Percentiles rank a stretch among this genome's conserved stretches.
These are phyloP conservation scores for Acronicta aceris DNA, from an alignment of 2,888 invertebrate genomes.

Conservation along the genomic window DNA sequence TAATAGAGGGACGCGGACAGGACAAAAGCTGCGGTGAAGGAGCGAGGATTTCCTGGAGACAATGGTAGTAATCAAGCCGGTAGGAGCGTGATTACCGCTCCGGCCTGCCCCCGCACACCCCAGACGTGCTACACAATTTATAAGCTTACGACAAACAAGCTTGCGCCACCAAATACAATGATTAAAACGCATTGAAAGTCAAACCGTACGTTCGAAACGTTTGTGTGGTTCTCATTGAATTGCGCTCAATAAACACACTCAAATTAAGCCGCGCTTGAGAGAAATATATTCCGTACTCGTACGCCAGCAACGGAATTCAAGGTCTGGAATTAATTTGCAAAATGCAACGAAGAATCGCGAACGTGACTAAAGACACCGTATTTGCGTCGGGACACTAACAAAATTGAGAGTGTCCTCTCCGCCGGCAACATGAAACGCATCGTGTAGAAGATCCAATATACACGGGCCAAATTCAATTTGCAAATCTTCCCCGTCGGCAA, in stretches of 20 bases:
- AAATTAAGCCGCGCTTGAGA: slow-evolving; percentile 42
- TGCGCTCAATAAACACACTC: slow-evolving; percentile 48
- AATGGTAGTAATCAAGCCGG: slow-evolving; percentile 80
- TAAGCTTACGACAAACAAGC: slow-evolving; percentile 73
- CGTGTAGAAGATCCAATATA: slow-evolving; percentile 59
- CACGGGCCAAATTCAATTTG: slow-evolving; percentile 72
- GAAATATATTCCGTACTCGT: slow-evolving; percentile 50
- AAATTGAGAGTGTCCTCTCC: slow-evolving; percentile 48
- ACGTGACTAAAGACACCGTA: slow-evolving; percentile 50
- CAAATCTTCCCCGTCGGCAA: slow-evolving; percentile 70
- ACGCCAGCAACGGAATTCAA: slow-evolving; percentile 45
- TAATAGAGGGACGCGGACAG: slow-evolving; percentile 61
- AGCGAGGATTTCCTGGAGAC: slow-evolving; percentile 78
- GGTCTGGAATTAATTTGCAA: slow-evolving; percentile 56
- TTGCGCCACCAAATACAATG: slow-evolving; percentile 45
- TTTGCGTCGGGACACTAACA: slow-evolving; percentile 45
- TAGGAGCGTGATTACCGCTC: slow-evolving; percentile 69
- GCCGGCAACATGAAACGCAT: slow-evolving; percentile 52
- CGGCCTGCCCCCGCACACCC: slow-evolving; percentile 36
- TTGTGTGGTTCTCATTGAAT: slow-evolving; percentile 40
- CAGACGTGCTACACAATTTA: slow-evolving; percentile 67
- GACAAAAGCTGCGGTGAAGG: slow-evolving; percentile 75
- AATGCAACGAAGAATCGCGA: slow-evolving; percentile 57
- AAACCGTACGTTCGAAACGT: slow-evolving; percentile 33
- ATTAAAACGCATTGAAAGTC: slow-evolving; percentile 52